Percentiles rank a stretch among this genome's conserved stretches.
Evolutionary conservation across 2,113 vertebrate species (phyloP).

Genomic region (Eptesicus fuscus): DNA sequence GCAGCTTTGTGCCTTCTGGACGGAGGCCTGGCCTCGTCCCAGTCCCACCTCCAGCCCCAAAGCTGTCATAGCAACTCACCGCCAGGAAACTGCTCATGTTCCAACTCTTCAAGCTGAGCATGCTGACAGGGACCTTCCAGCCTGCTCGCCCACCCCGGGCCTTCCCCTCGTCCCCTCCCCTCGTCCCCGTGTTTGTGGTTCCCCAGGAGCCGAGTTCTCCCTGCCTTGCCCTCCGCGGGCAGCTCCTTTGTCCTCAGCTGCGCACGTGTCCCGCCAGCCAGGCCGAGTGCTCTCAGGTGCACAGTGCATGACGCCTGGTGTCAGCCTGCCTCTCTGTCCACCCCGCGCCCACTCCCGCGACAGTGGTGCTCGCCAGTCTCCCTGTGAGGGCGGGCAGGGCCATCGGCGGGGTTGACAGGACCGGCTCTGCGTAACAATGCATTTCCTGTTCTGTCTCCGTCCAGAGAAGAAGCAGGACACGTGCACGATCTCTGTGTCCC

Average conservation of each 20-base stretch:
- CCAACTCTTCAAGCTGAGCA: not conserved
- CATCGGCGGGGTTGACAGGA: not conserved
- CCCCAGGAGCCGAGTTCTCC: not conserved
- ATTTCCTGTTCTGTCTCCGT: not conserved
- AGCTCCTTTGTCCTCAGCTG: not conserved
- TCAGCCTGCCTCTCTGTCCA: not conserved
- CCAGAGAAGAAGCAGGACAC: constrained; percentile 81
- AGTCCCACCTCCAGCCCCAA: not conserved
- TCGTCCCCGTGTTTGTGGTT: fast-evolving
- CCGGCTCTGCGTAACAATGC: not conserved
- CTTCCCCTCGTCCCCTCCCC: fast-evolving
- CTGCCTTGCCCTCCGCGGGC: not conserved
- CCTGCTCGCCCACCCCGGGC: not conserved
- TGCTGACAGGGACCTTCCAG: no score
- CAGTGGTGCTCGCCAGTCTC: not conserved
- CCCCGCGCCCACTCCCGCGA: not conserved
- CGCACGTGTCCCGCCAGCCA: not conserved
- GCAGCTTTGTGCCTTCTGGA: not conserved
- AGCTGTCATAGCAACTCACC: not conserved
- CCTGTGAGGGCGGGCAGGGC: not conserved
- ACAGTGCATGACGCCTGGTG: not conserved
- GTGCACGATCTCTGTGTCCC: constrained; percentile 85
- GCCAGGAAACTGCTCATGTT: not conserved
- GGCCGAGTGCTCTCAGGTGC: not conserved
- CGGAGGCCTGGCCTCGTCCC: not conserved